Conservation (phyloP, 2,888 invertebrate species). For the Limnephilus rhombicus region DNA sequence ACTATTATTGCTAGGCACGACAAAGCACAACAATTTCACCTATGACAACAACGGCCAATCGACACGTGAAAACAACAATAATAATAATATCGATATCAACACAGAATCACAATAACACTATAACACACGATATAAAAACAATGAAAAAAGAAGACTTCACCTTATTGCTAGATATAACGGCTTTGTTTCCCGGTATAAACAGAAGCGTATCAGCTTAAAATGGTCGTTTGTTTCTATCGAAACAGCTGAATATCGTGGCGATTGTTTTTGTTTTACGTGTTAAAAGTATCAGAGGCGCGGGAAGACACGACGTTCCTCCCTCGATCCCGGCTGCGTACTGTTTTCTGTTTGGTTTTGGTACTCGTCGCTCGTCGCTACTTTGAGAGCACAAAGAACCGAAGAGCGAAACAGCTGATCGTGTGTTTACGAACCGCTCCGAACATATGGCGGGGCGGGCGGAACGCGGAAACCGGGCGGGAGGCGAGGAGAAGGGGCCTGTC, state of each 20-base stretch:
- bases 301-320: conserved; percentile 45
- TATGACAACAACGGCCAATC: neutral
- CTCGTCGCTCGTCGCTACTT: conserved; percentile 16
- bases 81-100: conserved; percentile 2
- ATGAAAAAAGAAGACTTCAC: neutral
- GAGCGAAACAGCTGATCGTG: conserved; percentile 56
- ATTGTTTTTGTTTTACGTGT: conserved; percentile 42
- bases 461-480: neutral
- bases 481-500: conserved; percentile 6
- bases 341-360: neutral
- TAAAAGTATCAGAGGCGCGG: conserved; percentile 38
- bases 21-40: conserved; percentile 2
- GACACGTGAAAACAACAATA: conserved; percentile 1
- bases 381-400: conserved; percentile 53
- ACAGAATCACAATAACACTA: conserved; percentile 23
- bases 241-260: conserved; percentile 2
- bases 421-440: conserved; percentile 55
- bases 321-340: conserved; percentile 52
- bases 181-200: conserved; percentile 31
- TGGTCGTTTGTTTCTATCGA: conserved; percentile 18
- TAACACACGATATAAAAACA: conserved; percentile 3
- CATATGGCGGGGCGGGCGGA: conserved; percentile 30
- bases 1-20: neutral
- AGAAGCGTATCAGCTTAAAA: conserved; percentile 41
- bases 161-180: neutral